Base-by-base conservation (phyloP, 2,888 invertebrate species). In the Tenthredo distinguenda region DNA sequence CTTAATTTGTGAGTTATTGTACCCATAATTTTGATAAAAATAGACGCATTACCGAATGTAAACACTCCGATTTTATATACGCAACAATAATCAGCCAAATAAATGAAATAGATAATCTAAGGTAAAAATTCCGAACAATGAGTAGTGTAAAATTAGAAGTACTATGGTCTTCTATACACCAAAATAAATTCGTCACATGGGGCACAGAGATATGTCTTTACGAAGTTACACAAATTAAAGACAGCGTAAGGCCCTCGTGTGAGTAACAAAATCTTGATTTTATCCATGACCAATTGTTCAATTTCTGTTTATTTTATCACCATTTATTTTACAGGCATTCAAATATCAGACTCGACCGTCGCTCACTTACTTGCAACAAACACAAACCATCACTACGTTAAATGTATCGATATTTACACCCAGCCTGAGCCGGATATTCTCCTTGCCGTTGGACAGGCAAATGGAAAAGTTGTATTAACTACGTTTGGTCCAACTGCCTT, bases 191-290 rank as follows among this genome's bases (percentile, higher is more conserved):
- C 92, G 96, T 98, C 88, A 96, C 98, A 81, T 98, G 98, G 97
- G 98, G 98, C 68, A 96, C 98, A 84, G 98, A 98, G 91, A 96
- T 99, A 91, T 97, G 96, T 93, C 94, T 99, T 82, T 98, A 98
- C 92, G 97, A 98, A 94, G 96, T 97, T 37, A 94, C 95, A 88
- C 94, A 95, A 68, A 93, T 95, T 50, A 95, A 95, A 92, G 96
- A 96, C 88, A 94, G 95, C 74, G 94, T 94, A 47, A 91, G 92
- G 86, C 92, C 94, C 34, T 91, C 93, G 31, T 92, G 94, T 94
- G 88, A 91, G 93, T 91, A 86, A 79, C 55, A n/a, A 47, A 18
- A 26, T 34, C 43, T 18, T 37, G 21, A 58, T 79, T 83, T 43
- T 74, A 76, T 62, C 68, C 85, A 2, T 26, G 85, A 94, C 72